These are phyloP conservation scores for Caenorhabditis uteleia DNA, from an alignment of 2,888 invertebrate species.

Conservation along the genomic window DNA sequence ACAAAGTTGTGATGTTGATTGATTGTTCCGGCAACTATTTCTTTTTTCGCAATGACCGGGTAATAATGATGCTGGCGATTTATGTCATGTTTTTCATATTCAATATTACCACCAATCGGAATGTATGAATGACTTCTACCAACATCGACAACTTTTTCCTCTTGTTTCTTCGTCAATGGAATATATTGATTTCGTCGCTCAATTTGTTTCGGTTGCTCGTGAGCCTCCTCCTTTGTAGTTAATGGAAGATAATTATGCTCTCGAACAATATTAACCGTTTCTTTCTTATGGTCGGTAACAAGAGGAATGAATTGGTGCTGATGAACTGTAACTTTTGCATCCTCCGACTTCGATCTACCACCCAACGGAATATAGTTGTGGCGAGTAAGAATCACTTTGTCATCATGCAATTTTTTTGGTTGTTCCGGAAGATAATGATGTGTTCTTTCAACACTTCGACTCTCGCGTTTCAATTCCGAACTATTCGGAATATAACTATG, in stretches of 20 bases:
- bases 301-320: constrained; percentile 25
- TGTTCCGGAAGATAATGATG: constrained; percentile 29
- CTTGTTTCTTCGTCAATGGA: constrained; percentile 4
- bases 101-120: constrained; percentile 12
- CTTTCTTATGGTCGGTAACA: constrained; percentile 2
- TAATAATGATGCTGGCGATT: constrained; percentile 22
- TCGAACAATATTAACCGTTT: not conserved
- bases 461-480: constrained; percentile 19
- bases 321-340: constrained; percentile 1
- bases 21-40: constrained; percentile 7
- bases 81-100: not conserved
- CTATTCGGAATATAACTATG: constrained; percentile 32
- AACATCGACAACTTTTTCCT: constrained; percentile 7
- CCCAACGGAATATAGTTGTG: constrained; percentile 20
- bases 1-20: constrained; percentile 26
- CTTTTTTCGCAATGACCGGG: constrained; percentile 22
- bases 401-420: constrained; percentile 1
- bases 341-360: constrained; percentile 6
- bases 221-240: constrained; percentile 1
- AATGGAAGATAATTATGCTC: constrained; percentile 18
- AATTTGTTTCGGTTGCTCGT: not conserved
- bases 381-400: constrained; percentile 2
- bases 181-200: constrained; percentile 17
- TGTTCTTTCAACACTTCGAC: constrained; percentile 32
- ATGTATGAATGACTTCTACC: constrained; percentile 25